Conservation (phyloP, 2,888 invertebrate genomes). For the Falcaria lacertinaria region DNA sequence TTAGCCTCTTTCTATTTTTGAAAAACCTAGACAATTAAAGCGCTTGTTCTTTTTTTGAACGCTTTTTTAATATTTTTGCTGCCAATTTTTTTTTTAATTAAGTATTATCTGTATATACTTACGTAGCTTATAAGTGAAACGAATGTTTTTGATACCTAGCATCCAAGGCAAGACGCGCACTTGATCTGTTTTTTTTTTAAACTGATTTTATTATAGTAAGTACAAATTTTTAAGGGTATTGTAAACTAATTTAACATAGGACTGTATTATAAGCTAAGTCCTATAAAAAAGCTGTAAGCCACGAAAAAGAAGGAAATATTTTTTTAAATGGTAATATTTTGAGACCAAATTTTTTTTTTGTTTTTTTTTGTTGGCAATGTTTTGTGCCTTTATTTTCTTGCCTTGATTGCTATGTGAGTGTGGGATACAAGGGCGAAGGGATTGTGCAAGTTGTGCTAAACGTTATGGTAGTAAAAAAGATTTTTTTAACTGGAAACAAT, state of each 20-base stretch:
- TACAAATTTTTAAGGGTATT: too few species aligned
- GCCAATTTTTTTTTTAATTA: constrained; percentile 15
- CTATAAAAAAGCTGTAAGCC: too few species aligned
- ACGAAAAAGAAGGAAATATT: too few species aligned
- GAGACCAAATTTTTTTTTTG: neutral
- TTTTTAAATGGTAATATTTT: too few species aligned
- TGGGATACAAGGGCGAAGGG: constrained; percentile 43
- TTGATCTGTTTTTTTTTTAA: constrained; percentile 5
- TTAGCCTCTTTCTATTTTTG: too few species aligned
- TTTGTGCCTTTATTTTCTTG: constrained; percentile 35
- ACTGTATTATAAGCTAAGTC: too few species aligned
- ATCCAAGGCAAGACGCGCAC: constrained; percentile 53
- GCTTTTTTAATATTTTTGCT: constrained; percentile 27
- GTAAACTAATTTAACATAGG: too few species aligned
- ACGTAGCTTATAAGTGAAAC: constrained; percentile 21
- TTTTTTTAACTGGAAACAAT: constrained; percentile 13
- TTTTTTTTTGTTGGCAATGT: neutral
- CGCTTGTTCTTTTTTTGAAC: neutral
- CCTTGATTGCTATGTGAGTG: constrained; percentile 67
- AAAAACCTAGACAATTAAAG: too few species aligned
- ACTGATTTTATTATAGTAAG: too few species aligned
- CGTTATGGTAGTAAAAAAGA: constrained; percentile 31
- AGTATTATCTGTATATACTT: constrained; percentile 37
- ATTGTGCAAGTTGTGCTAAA: constrained; percentile 54
- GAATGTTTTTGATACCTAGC: constrained; percentile 54